Evolutionary conservation across 2,113 vertebrate species (phyloP).

Genomic region (Proterorhinus semilunaris): DNA sequence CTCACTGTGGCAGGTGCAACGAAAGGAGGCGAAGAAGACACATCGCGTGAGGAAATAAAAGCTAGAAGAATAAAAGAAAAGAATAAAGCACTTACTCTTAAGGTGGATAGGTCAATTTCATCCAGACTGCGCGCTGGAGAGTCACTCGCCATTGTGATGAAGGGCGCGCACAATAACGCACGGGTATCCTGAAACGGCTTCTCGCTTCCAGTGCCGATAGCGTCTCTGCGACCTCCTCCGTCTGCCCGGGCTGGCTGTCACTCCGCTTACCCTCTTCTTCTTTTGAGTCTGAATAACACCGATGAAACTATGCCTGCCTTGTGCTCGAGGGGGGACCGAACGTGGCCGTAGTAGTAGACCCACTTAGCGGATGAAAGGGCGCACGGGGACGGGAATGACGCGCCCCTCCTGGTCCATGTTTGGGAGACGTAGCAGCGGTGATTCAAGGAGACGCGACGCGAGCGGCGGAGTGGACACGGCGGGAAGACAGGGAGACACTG

Average conservation of each 20-base stretch:
- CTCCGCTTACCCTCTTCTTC: neutral
- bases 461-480: neutral
- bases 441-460: neutral
- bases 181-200: constrained; percentile 48
- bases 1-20: constrained; percentile 53
- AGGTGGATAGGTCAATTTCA: constrained; percentile 89
- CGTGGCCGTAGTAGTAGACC: neutral
- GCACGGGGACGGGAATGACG: neutral
- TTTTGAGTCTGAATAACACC: neutral
- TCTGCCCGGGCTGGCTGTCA: neutral
- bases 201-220: constrained; percentile 47
- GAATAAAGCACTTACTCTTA: constrained; percentile 80
- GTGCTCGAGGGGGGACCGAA: neutral
- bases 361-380: neutral
- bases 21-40: neutral
- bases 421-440: neutral
- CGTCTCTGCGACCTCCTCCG: constrained; percentile 10
- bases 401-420: constrained; percentile 1
- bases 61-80: neutral
- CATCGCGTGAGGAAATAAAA: neutral
- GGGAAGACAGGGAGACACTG: constrained; percentile 1
- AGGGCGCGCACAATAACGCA: constrained; percentile 37
- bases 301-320: neutral
- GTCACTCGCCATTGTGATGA: constrained; percentile 91
- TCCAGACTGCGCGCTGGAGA: constrained; percentile 91